These are phyloP conservation scores for Lepidothrix coronata DNA, from an alignment of 2,113 vertebrate genomes.

Conservation along the genomic window DNA sequence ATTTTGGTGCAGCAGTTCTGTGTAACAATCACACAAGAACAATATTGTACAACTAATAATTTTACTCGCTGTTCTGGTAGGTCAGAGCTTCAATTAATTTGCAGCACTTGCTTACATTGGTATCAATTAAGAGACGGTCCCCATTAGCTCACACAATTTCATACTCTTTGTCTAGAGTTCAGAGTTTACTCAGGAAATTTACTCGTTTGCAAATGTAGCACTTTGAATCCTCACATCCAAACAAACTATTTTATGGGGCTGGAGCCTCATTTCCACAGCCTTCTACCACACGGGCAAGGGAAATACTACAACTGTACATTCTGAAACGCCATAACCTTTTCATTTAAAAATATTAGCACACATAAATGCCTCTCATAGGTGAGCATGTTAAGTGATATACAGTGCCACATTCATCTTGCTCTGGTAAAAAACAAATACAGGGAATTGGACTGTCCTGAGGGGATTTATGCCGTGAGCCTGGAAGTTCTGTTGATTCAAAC, in stretches of 20 bases:
- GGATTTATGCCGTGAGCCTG: conserved; percentile 30
- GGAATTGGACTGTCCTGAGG: neutral
- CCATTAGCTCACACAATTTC: conserved; percentile 30
- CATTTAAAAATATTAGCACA: conserved; percentile 22
- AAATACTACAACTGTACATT: neutral
- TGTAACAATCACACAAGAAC: conserved; percentile 42
- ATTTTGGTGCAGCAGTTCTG: conserved; percentile 33
- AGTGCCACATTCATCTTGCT: conserved; percentile 1
- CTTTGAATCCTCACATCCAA: conserved; percentile 16
- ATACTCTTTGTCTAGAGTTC: conserved; percentile 47
- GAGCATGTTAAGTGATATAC: neutral
- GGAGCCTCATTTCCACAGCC: neutral
- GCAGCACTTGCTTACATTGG: conserved; percentile 45
- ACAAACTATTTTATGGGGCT: conserved; percentile 13
- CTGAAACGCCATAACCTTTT: neutral
- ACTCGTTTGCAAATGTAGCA: conserved; percentile 5
- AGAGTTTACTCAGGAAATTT: conserved; percentile 59
- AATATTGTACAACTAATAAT: conserved; percentile 49
- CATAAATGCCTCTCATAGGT: neutral
- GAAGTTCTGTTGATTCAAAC: conserved; percentile 52
- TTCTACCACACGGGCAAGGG: neutral
- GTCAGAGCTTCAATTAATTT: conserved; percentile 55
- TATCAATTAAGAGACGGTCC: conserved; percentile 14
- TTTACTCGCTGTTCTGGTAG: conserved; percentile 49
- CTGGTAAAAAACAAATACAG: neutral